These are phyloP conservation scores for Pseudomugil tenellus DNA, from an alignment of 2,797 vertebrate species.

Conservation along the genomic window DNA sequence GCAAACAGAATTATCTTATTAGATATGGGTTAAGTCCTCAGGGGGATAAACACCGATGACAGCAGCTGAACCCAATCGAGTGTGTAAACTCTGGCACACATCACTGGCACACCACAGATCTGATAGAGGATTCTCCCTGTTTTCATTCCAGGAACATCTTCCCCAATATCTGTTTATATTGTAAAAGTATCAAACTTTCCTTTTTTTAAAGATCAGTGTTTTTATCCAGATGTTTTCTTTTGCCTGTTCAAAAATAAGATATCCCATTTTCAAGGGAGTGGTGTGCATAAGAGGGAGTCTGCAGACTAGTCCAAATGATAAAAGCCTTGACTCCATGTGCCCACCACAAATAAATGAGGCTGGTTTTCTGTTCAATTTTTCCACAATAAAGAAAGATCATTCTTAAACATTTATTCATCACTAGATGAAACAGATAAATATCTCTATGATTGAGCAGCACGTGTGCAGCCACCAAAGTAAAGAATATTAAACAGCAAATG, in stretches of 20 bases:
- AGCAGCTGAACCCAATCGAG: constrained; percentile 46
- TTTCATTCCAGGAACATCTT: constrained; percentile 26
- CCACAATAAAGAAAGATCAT: constrained; percentile 6
- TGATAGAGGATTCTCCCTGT: constrained; percentile 23
- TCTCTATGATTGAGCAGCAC: constrained; percentile 20
- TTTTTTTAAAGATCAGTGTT: constrained; percentile 20
- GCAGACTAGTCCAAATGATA: constrained; percentile 52
- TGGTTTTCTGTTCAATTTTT: constrained; percentile 29
- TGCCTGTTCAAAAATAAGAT: constrained; percentile 21
- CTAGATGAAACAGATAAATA: constrained; percentile 28
- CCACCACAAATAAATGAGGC: constrained; percentile 13
- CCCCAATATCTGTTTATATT: constrained; percentile 9
- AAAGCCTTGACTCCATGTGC: constrained; percentile 20
- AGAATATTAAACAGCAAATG: constrained; percentile 6
- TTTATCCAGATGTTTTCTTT: constrained; percentile 51
- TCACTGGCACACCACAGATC: constrained; percentile 14
- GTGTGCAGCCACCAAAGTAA: constrained; percentile 1
- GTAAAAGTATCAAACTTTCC: constrained; percentile 8
- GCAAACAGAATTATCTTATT: not conserved
- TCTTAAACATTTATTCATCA: constrained; percentile 41
- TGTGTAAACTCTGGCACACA: constrained; percentile 19
- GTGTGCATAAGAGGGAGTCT: no score
- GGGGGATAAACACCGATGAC: not conserved
- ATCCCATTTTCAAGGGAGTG: constrained; percentile 4
- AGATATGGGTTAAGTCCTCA: constrained; percentile 3